Conservation (phyloP, 2,888 invertebrate genomes). For the Anthoptus insignis region DNA sequence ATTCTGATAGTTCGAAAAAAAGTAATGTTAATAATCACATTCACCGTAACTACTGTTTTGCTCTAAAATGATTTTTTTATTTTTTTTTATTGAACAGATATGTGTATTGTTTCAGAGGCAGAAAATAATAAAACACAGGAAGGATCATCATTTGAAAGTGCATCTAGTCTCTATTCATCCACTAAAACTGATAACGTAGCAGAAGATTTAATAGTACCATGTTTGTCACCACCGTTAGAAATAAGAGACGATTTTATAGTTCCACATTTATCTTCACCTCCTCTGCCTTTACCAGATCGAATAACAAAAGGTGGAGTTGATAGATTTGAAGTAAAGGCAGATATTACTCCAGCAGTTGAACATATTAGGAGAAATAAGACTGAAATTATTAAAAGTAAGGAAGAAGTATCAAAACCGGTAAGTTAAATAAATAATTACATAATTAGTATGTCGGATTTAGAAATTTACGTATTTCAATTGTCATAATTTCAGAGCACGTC, state of each 20-base stretch:
- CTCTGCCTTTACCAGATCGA: conserved; percentile 77
- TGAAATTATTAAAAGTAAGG: conserved; percentile 74
- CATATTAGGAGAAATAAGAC: conserved; percentile 81
- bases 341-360: conserved; percentile 69
- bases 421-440: too few relatives aligned
- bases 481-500: conserved; percentile 57
- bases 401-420: conserved; percentile 65
- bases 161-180: conserved; percentile 93
- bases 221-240: conserved; percentile 87
- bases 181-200: conserved; percentile 90
- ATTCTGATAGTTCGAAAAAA: conserved; percentile 91
- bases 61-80: not conserved
- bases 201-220: conserved; percentile 89
- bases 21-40: conserved; percentile 82
- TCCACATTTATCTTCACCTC: conserved; percentile 77
- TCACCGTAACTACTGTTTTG: conserved; percentile 67
- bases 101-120: conserved; percentile 71
- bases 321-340: conserved; percentile 77
- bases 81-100: conserved; percentile 15
- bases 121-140: conserved; percentile 89
- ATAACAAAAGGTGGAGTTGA: conserved; percentile 69
- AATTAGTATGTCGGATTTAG: too few relatives aligned
- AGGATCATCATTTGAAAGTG: conserved; percentile 96
- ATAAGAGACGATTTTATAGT: conserved; percentile 82
- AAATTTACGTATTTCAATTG: too few relatives aligned